Percentiles rank a stretch among this genome's conserved stretches.
Conservation (phyloP, 2,797 vertebrate species). For the Pantherophis vulpinus region DNA sequence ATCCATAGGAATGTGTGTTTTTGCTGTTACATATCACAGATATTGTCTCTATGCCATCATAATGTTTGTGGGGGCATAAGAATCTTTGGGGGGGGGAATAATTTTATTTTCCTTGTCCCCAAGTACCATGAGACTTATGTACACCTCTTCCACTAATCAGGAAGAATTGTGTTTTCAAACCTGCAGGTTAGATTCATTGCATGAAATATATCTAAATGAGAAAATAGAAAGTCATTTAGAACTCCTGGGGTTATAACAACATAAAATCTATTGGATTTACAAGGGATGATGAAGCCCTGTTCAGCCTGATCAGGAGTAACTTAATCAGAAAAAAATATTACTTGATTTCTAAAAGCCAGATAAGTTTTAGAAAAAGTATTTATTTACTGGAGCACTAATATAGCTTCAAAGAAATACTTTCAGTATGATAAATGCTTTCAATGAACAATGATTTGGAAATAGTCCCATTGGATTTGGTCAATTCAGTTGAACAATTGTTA, state of each 20-base stretch:
- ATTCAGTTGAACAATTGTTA: background rate
- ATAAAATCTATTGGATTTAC: background rate
- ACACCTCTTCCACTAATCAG: background rate
- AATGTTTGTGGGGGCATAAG: background rate
- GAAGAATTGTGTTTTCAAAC: background rate
- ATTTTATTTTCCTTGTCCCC: background rate
- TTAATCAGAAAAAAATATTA: conserved; percentile 4
- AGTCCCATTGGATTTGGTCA: background rate
- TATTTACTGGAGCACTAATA: background rate
- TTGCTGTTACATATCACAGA: background rate
- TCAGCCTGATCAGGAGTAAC: conserved; percentile 22
- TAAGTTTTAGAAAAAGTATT: background rate
- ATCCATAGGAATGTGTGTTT: background rate
- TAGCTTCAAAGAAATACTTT: background rate
- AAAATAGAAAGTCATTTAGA: background rate
- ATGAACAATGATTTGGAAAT: background rate
- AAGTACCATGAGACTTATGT: background rate
- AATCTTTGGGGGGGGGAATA: background rate
- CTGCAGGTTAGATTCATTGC: background rate
- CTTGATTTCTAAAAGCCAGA: background rate
- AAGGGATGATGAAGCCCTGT: background rate
- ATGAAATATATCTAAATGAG: background rate
- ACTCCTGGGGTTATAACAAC: background rate
- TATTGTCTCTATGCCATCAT: background rate
- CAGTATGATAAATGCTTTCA: background rate